These are phyloP conservation scores for Oreochromis tanganicae DNA, from an alignment of 2,113 vertebrate species.

Conservation along the genomic window DNA sequence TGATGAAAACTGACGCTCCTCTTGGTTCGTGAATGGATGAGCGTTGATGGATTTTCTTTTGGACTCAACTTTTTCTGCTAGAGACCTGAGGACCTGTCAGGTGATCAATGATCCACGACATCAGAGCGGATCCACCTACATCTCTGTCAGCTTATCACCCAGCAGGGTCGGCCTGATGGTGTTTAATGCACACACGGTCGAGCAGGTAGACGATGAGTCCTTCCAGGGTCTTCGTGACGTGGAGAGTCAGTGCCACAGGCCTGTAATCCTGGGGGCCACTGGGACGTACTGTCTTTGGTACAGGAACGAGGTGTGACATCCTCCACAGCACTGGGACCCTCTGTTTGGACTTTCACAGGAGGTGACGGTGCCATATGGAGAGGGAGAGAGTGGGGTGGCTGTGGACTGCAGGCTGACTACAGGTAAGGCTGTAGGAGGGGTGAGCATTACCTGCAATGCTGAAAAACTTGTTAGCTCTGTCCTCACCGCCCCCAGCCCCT, in stretches of 20 bases:
- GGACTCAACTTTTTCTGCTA: too few species aligned
- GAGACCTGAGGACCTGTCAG: not conserved
- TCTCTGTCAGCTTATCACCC: not conserved
- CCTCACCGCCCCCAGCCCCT: not conserved
- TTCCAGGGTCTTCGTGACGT: not conserved
- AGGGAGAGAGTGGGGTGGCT: not conserved
- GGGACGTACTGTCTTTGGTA: not conserved
- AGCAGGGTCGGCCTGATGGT: too few species aligned
- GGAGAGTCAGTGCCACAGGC: rapidly evolving
- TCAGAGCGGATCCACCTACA: not conserved
- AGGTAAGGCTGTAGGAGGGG: not conserved
- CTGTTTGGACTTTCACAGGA: not conserved
- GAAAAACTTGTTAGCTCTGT: not conserved
- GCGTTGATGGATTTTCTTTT: too few species aligned
- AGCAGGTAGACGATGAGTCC: not conserved
- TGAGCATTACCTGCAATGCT: not conserved
- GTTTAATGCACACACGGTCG: rapidly evolving
- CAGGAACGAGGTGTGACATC: not conserved
- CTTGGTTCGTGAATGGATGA: too few species aligned
- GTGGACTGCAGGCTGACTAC: not conserved
- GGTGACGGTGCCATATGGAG: rapidly evolving
- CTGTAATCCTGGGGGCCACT: not conserved
- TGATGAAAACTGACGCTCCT: too few species aligned
- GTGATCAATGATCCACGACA: not conserved
- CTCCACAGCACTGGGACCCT: not conserved